Conservation (phyloP, 2,888 invertebrate species). For the Linyphia triangularis region DNA sequence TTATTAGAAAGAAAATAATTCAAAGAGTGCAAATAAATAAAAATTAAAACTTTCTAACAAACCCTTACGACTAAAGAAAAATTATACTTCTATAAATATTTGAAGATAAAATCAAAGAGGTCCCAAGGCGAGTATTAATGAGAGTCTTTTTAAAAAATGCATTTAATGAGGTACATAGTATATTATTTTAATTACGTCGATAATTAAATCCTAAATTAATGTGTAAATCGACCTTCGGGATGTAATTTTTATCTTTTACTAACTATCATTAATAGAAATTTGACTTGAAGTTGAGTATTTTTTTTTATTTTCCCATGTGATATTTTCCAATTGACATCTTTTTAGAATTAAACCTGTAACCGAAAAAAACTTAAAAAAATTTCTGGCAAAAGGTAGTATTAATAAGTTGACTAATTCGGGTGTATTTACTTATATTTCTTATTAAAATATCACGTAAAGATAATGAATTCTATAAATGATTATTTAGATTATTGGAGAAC, state of each 20-base stretch:
- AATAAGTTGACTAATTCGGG: too few relatives aligned
- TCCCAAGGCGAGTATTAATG: constrained; percentile 11
- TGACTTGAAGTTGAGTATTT: too few relatives aligned
- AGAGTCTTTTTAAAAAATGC: constrained; percentile 22
- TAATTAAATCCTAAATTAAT: constrained; percentile 48
- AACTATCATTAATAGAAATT: too few relatives aligned
- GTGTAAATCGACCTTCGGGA: background rate
- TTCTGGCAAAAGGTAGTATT: too few relatives aligned
- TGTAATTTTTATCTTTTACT: background rate
- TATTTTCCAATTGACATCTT: background rate
- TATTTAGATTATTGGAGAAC: too few relatives aligned
- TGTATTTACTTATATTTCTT: too few relatives aligned
- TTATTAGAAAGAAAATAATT: too few relatives aligned
- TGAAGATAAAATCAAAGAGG: constrained; percentile 23
- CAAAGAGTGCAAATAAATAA: background rate
- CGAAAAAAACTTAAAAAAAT: too few relatives aligned
- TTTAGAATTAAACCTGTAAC: too few relatives aligned
- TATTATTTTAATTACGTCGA: constrained; percentile 40
- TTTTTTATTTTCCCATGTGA: background rate
- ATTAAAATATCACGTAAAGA: too few relatives aligned
- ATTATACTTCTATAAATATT: constrained; percentile 16
- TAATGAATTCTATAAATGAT: too few relatives aligned
- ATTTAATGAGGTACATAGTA: constrained; percentile 26
- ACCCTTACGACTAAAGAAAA: background rate
- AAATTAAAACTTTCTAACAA: background rate